phyloP scores from a whole-genome alignment of 2,888 invertebrate species.

The Diloba caeruleocephala region DNA sequence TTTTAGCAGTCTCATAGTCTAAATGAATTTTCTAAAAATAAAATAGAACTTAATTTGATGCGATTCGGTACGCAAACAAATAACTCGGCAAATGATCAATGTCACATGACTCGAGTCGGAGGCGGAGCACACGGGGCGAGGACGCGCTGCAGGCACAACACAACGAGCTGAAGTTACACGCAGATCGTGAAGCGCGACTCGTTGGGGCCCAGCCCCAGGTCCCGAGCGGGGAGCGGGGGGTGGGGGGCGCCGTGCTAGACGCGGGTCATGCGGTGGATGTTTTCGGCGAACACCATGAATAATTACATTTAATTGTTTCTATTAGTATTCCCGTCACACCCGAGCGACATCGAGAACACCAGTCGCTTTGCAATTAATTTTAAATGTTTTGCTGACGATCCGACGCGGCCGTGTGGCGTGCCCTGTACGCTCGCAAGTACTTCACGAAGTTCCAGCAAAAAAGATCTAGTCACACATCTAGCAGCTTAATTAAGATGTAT shows the following conservation, averaged over 20 bases:
- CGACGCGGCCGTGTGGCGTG: no score
- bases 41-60: slow-evolving; percentile 30
- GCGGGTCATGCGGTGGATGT: neutral
- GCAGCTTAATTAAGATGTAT: no score
- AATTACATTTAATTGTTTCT: slow-evolving; percentile 12
- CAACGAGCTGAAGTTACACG: no score
- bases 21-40: slow-evolving; percentile 31
- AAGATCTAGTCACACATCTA: no score
- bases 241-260: no score
- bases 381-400: slow-evolving; percentile 4
- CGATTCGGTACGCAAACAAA: slow-evolving; percentile 10
- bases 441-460: no score
- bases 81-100: neutral
- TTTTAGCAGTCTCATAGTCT: slow-evolving; percentile 6
- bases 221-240: neutral
- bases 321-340: slow-evolving; percentile 7
- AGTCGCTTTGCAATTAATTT: neutral
- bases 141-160: neutral
- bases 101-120: slow-evolving; percentile 27
- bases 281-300: neutral
- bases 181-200: no score
- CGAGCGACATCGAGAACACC: slow-evolving; percentile 2
- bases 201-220: no score
- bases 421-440: no score
- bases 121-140: neutral